Evolutionary conservation across 2,797 vertebrate genomes (phyloP).

Genomic region (Gephyroberyx darwinii): DNA sequence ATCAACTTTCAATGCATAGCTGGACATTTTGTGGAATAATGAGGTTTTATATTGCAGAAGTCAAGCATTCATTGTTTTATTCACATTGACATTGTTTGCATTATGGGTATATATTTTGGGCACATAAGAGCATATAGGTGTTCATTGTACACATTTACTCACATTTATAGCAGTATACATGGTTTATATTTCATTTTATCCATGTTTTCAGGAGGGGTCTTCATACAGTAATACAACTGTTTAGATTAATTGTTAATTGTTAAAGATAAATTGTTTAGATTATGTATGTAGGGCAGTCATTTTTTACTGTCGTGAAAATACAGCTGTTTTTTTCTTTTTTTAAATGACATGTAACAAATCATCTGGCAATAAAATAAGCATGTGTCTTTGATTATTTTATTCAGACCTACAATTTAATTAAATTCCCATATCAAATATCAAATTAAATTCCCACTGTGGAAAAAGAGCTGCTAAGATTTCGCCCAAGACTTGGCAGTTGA

Average conservation of each 20-base stretch:
- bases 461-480: slow-evolving; percentile 1
- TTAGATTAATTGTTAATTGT: not conserved
- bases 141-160: slow-evolving; percentile 46
- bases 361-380: slow-evolving; percentile 12
- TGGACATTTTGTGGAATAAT: slow-evolving; percentile 29
- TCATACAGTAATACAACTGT: slow-evolving; percentile 6
- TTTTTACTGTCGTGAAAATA: slow-evolving; percentile 20
- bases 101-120: slow-evolving; percentile 51
- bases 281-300: not conserved
- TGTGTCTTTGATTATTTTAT: slow-evolving; percentile 5
- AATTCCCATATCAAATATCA: not conserved
- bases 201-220: slow-evolving; percentile 1
- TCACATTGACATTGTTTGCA: slow-evolving; percentile 17
- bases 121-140: slow-evolving; percentile 45
- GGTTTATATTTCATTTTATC: slow-evolving; percentile 24
- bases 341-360: not conserved
- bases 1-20: slow-evolving; percentile 22
- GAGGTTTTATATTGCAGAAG: slow-evolving; percentile 28
- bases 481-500: slow-evolving; percentile 17
- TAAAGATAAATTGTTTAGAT: not conserved
- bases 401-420: not conserved
- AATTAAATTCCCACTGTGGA: slow-evolving; percentile 4
- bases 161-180: slow-evolving; percentile 14
- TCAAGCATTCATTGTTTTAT: slow-evolving; percentile 31
- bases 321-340: slow-evolving; percentile 22